Evolutionary conservation across 2,113 vertebrate genomes (phyloP), one percentile per base, ranked within the genome.

Genomic region (Mugil cephalus): DNA sequence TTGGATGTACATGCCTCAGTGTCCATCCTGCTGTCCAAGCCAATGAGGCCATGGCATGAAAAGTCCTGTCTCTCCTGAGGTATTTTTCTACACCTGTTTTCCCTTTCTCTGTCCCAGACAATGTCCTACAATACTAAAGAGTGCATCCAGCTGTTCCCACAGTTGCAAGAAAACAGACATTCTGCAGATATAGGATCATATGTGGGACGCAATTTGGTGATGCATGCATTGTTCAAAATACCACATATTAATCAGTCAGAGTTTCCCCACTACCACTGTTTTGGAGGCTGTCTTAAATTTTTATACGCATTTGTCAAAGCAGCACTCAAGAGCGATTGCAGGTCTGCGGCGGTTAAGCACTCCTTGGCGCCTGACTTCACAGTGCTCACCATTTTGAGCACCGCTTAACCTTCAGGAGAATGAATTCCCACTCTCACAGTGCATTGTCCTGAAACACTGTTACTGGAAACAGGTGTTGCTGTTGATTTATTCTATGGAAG

Each of bases 21-120:
- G 72, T 82, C 73, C 55, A 64, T 43, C 54, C 36, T 36, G 42
- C 48, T 6, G 60, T 38, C 45, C 55, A 77, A 19, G 48, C 35
- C 67, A 18, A 7, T 13, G 39, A 42, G 35, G 62, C 68, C 36
- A 6, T 45, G 6, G 21, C 45, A 24, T 38, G 55, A 15, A 48
- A 52, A 54, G 10, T 40, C 35, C 18, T 14, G 38, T 7, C n/a
- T 36, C 42, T 71, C 60, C 42, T 39, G 72, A 68, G 51, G 39
- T 30, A 30, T 5, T 55, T 62, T 50, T 43, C 35, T 79, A 7
- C 4, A 42, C 43, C 34, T 52, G 42, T 30, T 56, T 56, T 45
- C 6, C 17, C 15, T 64, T 36, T 50, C 39, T 53, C 45, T 18
- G 9, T 52, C 67, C 63, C 53, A 52, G 30, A 34, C 40, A 38